Evolutionary conservation across 1,140 invertebrate genomes (phyloP), one percentile per base, ranked within the genome.

Genomic region (Sesamia nonagrioides): DNA sequence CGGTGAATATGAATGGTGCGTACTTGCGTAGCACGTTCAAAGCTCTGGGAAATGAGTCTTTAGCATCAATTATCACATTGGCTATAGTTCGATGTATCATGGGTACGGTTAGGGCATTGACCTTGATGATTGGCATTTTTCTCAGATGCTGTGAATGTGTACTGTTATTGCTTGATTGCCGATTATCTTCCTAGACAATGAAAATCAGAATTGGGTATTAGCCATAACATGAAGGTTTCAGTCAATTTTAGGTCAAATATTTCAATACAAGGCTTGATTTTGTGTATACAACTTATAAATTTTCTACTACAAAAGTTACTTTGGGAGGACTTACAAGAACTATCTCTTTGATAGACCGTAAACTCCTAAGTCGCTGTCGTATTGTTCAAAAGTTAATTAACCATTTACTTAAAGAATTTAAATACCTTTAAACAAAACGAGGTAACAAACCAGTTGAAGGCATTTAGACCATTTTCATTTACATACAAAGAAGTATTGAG

Each of bases 11-110:
- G 72, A 75, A 75, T 61, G 72, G 58, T 33, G 13, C 11, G 72
- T 40, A 60, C 3, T 21, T 33, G 13, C 11, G 72, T 40, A 60
- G 8, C 40, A 11, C 27, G 9, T 66, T 45, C 17, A n/a, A 45
- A 68, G 6, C 63, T 48, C 63, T 68, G 42, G 37, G 63, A 68
- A 68, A 40, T 27, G 18, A 75, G 18, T 74, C 9, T 75, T 75
- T 75, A 75, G 72, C 56, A 48, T 75, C 72, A 75, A 60, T 75
- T 61, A 75, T 61, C 58, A 61, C 42, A 50, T 61, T 68, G 35
- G 63, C 54, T 4, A 56, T 45, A 45, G 37, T 40, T 74, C 58
- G 18, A 6, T 13, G 13, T 7, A 58, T 8, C 52, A 17, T 21
- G 35, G 37, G 0, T 56, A 45, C 17, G 13, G 35, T 33, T 15